phyloP scores from a whole-genome alignment of 2,888 invertebrate species.

The Oegoconia quadripuncta region DNA sequence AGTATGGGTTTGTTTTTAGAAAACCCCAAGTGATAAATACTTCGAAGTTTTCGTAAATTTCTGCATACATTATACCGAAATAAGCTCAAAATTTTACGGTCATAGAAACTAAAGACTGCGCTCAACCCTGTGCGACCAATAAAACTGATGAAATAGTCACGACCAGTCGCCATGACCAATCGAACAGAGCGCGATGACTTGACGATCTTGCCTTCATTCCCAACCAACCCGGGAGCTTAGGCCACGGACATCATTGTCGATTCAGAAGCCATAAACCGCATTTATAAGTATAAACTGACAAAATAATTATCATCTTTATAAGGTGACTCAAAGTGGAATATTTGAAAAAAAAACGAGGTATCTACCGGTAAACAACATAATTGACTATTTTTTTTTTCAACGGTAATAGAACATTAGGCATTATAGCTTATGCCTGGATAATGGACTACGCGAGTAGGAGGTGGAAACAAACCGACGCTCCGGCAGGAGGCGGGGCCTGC shows the following conservation, averaged over 20 bases:
- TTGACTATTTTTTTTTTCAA: no score
- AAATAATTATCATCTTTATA: not conserved
- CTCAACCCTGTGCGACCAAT: not conserved
- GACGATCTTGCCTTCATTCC: conserved; percentile 37
- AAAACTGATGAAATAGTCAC: not conserved
- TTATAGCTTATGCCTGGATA: no score
- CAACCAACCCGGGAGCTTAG: conserved; percentile 26
- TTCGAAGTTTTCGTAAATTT: no score
- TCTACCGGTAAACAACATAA: no score
- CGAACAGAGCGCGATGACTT: conserved; percentile 50
- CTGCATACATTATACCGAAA: no score
- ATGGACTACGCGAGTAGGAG: conserved; percentile 10
- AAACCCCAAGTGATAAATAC: no score
- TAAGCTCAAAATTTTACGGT: no score
- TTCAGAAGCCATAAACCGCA: not conserved
- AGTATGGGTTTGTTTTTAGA: no score
- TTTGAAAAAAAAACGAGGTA: no score
- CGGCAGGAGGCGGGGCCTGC: conserved; percentile 18
- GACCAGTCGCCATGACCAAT: conserved; percentile 42
- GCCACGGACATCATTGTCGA: not conserved
- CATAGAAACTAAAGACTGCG: not conserved
- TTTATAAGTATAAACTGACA: not conserved
- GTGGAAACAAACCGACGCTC: conserved; percentile 9
- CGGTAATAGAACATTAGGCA: no score
- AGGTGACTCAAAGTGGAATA: not conserved